phyloP scores from a whole-genome alignment of 2,113 vertebrate species.

The Scomber colias region DNA sequence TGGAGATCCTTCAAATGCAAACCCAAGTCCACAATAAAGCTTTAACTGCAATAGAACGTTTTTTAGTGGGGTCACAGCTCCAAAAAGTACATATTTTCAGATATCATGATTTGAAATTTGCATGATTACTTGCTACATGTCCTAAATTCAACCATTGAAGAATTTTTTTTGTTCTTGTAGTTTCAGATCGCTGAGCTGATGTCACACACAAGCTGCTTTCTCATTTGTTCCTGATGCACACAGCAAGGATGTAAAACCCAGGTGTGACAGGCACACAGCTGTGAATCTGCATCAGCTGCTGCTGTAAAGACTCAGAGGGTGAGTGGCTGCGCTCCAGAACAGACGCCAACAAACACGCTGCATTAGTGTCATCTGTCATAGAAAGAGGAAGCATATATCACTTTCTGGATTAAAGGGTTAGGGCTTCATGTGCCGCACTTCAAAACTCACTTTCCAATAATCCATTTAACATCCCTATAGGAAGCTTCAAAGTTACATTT shows the following conservation, averaged over 20 bases:
- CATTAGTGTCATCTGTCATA: slow-evolving; percentile 45
- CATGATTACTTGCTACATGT: no score
- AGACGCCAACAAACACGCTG: slow-evolving; percentile 34
- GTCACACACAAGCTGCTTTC: slow-evolving; percentile 31
- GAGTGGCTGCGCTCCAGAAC: slow-evolving; percentile 29
- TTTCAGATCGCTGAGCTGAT: slow-evolving; percentile 14
- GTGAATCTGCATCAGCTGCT: slow-evolving; percentile 43
- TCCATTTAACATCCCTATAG: neutral
- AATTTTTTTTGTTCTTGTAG: neutral
- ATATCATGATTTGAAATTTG: no score
- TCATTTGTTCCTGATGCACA: slow-evolving; percentile 23
- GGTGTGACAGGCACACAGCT: slow-evolving; percentile 62
- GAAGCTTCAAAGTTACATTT: neutral
- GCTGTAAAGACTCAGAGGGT: slow-evolving; percentile 27
- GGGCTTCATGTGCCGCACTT: slow-evolving; percentile 4
- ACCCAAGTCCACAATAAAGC: no score
- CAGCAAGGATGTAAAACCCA: slow-evolving; percentile 34
- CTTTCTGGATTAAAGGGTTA: slow-evolving; percentile 4
- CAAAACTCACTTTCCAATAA: neutral
- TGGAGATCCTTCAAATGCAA: no score
- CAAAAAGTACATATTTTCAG: no score
- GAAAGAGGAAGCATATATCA: neutral
- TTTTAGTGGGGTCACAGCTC: no score
- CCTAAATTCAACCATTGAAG: neutral
- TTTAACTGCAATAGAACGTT: no score